Base-by-base conservation (phyloP, 2,113 vertebrate species). In the Meleagris gallopavo region DNA sequence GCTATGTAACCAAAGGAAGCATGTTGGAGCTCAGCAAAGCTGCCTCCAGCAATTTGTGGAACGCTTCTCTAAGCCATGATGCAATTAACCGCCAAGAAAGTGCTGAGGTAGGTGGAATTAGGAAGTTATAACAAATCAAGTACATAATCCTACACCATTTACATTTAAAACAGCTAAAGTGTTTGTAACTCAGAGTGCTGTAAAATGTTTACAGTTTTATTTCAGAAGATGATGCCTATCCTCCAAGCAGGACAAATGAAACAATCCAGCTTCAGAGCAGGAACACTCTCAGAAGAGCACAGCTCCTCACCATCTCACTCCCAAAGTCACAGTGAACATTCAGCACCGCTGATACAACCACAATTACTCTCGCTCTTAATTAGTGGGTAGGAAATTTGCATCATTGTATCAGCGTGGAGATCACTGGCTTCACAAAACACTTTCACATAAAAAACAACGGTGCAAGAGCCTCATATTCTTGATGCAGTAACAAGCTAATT, bases 81-180 rank as follows among this genome's bases (percentile, higher is more conserved):
- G 96, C 97, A 98, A 98, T 97, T 97, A 98, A 94, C 94, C 95
- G 82, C 79, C 85, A 85, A 88, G 87, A 97, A 97, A 98, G 94
- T 86, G 97, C 97, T 98, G 97, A 98, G 95, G 75, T 24, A 87
- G 73, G 93, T 76, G 94, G 94, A 98, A 98, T 97, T 94, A 95
- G 91, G 90, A 91, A 94, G 80, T 95, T 97, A 66, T 85, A 97
- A 95, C 97, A 97, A 97, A 97, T 98, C 96, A 97, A 96, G 93
- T 80, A 81, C 27, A 97, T 93, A 95, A 95, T 93, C 88, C 87
- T 84, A 88, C 73, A 94, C 55, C 93, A 96, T 94, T 96, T 95
- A 93, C 96, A 95, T 81, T 93, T 94, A 95, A 85, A 92, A 96
- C 90, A 97, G 89, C 92, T 93, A 88, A 96, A 93, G 30, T 94